Conservation (phyloP, 2,888 invertebrate genomes). For the Sepioteuthis lessoniana region DNA sequence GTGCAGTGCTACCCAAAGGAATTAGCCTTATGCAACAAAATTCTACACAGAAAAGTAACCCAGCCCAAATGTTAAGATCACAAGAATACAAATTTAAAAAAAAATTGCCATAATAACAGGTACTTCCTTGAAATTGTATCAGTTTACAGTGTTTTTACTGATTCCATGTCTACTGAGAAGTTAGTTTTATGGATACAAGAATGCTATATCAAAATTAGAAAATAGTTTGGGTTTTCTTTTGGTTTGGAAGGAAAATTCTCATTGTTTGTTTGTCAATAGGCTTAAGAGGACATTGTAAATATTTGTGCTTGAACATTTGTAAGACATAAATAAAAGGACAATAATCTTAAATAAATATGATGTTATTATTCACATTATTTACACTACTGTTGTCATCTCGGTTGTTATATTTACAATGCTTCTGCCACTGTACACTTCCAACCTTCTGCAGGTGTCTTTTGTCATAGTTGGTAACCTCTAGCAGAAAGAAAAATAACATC, state of each 20-base stretch:
- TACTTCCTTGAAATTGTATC: conserved; percentile 21
- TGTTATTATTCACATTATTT: too few species aligned
- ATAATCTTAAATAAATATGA: too few species aligned
- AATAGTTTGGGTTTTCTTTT: background rate
- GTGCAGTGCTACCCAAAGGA: background rate
- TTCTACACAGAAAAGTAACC: background rate
- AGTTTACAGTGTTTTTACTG: background rate
- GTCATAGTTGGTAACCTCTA: too few species aligned
- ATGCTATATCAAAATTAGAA: background rate
- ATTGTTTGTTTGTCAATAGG: background rate
- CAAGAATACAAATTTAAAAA: background rate
- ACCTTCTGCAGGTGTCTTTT: too few species aligned
- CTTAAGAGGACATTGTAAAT: too few species aligned
- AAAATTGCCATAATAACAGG: background rate
- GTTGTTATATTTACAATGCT: too few species aligned
- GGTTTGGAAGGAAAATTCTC: background rate
- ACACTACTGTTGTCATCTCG: too few species aligned
- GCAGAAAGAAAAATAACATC: too few species aligned
- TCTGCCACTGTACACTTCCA: too few species aligned
- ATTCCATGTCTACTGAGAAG: background rate
- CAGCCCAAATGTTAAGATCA: background rate
- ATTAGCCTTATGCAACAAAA: conserved; percentile 33
- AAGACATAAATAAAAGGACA: too few species aligned
- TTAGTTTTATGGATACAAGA: background rate
- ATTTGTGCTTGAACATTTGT: too few species aligned